Evolutionary conservation across 1,140 invertebrate species (phyloP), one percentile per base, ranked within the genome.

Genomic region (Wasmannia auropunctata): DNA sequence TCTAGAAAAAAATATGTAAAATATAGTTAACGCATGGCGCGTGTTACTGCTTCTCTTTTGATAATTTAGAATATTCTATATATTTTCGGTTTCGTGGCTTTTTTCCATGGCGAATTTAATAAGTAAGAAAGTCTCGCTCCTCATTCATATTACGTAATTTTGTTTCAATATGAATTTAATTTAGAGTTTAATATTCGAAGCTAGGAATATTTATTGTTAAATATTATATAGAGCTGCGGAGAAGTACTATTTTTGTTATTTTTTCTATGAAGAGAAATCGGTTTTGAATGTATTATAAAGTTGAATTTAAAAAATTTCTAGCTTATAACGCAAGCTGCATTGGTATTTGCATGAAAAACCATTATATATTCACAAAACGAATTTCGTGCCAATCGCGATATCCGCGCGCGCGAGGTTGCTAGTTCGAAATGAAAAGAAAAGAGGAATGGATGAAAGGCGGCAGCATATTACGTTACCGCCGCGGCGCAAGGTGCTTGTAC

Each of bases 401-500:
- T 60, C 11, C 37, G 67, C 88, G 58, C 88, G 58, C 77, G 77
- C 79, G 63, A 22, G 62, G 34, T 54, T 43, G 28, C 49, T 54
- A 49, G 58, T 77, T 77, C 67, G 65, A 31, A 58, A 34, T 80
- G 87, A 81, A 89, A 87, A 89, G 69, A 77, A 81, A 80, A 63
- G 60, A 63, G 54, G 25, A 51, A 62, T 58, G 62, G 46, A 87
- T 85, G 69, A 84, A 91, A 91, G 90, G 86, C 86, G 79, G 58
- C 54, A 69, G 62, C 40, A 84, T 88, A 87, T n/a, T 87, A 69
- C 76, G 80, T 87, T 72, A 43, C 88, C 74, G 56, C 43, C 62
- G 81, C 54, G 65, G 43, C 69, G 76, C 86, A 60, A 91, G 74
- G 87, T 80, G 90, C 92, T 93, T 92, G 92, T 93, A 91, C 86